A percentile compares a stretch with the other conserved stretches of the same genome.
phyloP scores from a whole-genome alignment of 1,140 invertebrate genomes.

The Manduca sexta region DNA sequence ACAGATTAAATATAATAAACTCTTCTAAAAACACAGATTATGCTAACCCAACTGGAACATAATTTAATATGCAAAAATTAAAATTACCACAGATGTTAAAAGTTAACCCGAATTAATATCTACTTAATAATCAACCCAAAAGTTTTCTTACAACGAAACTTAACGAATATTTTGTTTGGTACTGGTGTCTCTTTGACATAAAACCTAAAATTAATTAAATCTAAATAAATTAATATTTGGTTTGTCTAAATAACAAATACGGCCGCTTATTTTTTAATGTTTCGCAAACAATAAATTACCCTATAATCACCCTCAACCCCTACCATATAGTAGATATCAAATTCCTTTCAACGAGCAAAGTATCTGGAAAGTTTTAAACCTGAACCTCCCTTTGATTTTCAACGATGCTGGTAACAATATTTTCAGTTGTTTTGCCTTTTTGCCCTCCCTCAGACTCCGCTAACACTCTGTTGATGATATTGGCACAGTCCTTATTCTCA shows the following conservation, averaged over 20 bases:
- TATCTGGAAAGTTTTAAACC: no score
- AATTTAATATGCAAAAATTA: background rate
- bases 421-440: conserved; percentile 26
- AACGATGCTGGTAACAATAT: conserved; percentile 48
- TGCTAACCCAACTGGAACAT: background rate
- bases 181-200: conserved; percentile 43
- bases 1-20: no score
- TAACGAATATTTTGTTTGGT: conserved; percentile 57
- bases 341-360: no score
- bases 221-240: conserved; percentile 11
- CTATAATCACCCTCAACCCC: background rate
- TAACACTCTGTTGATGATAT: conserved; percentile 75
- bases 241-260: conserved; percentile 20
- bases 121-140: background rate
- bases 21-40: no score
- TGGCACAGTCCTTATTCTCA: conserved; percentile 76
- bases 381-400: conserved; percentile 41
- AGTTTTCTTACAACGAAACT: background rate
- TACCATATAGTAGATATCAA: background rate
- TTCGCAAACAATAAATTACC: conserved; percentile 1
- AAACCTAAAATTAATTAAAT: conserved; percentile 16
- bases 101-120: background rate
- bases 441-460: conserved; percentile 23
- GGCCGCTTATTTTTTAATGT: conserved; percentile 17
- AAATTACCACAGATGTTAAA: background rate